A percentile compares a stretch with the other conserved stretches of the same genome.
phyloP scores from a whole-genome alignment of 2,797 vertebrate genomes.

The Manis crassicaudata region DNA sequence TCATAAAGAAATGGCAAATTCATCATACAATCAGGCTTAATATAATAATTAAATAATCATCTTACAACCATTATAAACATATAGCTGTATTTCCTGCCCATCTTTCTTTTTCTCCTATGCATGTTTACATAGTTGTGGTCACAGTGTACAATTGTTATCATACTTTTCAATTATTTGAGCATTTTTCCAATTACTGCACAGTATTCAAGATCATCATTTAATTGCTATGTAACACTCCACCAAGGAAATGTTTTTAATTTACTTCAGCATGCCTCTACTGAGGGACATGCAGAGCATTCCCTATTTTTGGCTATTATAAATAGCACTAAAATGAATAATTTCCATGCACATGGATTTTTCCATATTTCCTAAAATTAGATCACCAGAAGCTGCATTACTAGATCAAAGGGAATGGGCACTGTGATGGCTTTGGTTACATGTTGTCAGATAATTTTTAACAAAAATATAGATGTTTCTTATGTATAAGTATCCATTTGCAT shows the following conservation, averaged over 20 bases:
- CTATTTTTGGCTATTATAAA: slow-evolving; percentile 11
- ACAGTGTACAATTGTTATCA: background rate
- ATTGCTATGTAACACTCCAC: background rate
- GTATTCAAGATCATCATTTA: background rate
- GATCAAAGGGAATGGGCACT: background rate
- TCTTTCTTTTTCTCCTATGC: background rate
- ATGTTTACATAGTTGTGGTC: background rate
- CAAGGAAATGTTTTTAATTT: slow-evolving; percentile 25
- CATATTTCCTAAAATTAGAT: slow-evolving; percentile 35
- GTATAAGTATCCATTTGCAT: background rate
- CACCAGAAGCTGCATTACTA: background rate
- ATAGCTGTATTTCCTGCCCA: background rate
- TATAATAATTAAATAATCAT: background rate
- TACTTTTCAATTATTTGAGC: background rate
- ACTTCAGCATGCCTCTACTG: background rate
- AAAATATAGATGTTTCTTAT: background rate
- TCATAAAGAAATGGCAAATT: background rate
- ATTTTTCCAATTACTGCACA: slow-evolving; percentile 33
- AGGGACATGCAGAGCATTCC: background rate
- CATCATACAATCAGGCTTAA: background rate
- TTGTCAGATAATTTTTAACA: background rate
- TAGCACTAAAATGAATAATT: slow-evolving; percentile 17
- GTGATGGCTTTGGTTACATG: background rate
- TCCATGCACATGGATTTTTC: slow-evolving; percentile 33
- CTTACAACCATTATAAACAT: background rate